Evolutionary conservation across 35 echinoderm and acorn worm genomes (phyloP), one percentile per base, ranked within the genome.

Genomic region (Apostichopus japonicus): DNA sequence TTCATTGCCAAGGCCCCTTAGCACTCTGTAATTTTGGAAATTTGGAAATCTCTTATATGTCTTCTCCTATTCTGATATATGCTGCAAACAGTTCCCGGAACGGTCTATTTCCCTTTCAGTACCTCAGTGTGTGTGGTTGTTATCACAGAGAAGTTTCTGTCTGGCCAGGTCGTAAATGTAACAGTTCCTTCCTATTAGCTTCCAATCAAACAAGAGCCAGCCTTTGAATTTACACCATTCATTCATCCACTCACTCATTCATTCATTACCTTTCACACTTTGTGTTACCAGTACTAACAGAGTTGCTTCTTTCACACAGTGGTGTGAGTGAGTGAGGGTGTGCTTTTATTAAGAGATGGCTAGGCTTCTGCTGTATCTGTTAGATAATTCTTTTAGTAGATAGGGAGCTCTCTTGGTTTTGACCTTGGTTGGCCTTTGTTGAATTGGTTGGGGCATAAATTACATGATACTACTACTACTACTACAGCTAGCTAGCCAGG

Each of bases 351-450:
- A n/a, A 21, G 71, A 75, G 17, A 75, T 75, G 21, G 15, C 33
- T 44, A 44, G 33, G 33, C 33, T 44, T 44, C 71, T 19, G 71
- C 71, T 75, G 71, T 15, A 75, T 21, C 16, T 75, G 71, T 19
- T 75, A n/a, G 71, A 75, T 75, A 23, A 75, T 75, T 75, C 71
- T 75, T 75, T 75, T 58, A 23, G 55, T 58, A 57, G 81, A 55
- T 84, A 84, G 81, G 81, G 81, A 84, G 81, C 55, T 58, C n/a
- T 17, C 16, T 22, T 84, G 81, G 21, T 57, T 84, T 58, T 84
- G 81, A 84, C 81, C 81, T 84, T 84, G 81, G 81, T 57, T 84
- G 81, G 81, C 81, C 81, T 84, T 84, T 57, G 53, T 84, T 84
- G 81, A 58, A 84, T 57, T 55, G 54, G 56, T 84, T 84, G 19